Evolutionary conservation across 2,888 invertebrate species (phyloP), one percentile per base, ranked within the genome.

Genomic region (Ecliptopera silaceata): DNA sequence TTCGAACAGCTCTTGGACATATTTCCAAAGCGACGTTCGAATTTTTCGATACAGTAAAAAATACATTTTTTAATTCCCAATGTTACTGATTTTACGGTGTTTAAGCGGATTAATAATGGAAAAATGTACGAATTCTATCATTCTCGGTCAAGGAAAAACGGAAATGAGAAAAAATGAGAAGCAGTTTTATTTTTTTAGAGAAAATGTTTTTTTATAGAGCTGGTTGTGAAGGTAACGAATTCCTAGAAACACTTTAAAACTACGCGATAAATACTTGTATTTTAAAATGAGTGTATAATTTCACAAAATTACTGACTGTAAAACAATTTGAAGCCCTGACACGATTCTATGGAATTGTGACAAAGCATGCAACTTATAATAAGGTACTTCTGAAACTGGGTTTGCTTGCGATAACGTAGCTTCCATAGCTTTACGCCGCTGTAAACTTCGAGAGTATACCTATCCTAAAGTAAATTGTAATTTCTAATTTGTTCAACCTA

Each of bases 351-450:
- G 54, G 67, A 69, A 69, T 68, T 64, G 64, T 64, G 63, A 59
- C 61, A 56, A 62, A 69, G 58, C 66, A 62, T 60, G 62, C 64
- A 57, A 59, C 57, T 45, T 39, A 41, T 56, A 48, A 34, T 50
- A 46, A 54, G 39, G 32, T 59, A 57, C 59, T 57, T 58, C 56
- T 59, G 60, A 62, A 65, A 59, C 62, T 49, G 59, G 53, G 58
- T 50, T 56, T 52, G 56, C 39, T 46, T 46, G 57, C 50, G 50
- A 65, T 66, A 66, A 64, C 52, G 66, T 59, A 60, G 59, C 62
- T 62, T 55, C 62, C 62, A 65, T 66, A 63, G 63, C 60, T 64
- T 65, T 63, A 59, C 47, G 55, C 60, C 56, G 63, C 50, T 57
- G 64, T 66, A 64, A 68, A 67, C 61, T 64, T 66, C 47, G 54